Evolutionary conservation across 2,113 vertebrate genomes (phyloP), one percentile per base, ranked within the genome.

Genomic region (Hucho hucho): DNA sequence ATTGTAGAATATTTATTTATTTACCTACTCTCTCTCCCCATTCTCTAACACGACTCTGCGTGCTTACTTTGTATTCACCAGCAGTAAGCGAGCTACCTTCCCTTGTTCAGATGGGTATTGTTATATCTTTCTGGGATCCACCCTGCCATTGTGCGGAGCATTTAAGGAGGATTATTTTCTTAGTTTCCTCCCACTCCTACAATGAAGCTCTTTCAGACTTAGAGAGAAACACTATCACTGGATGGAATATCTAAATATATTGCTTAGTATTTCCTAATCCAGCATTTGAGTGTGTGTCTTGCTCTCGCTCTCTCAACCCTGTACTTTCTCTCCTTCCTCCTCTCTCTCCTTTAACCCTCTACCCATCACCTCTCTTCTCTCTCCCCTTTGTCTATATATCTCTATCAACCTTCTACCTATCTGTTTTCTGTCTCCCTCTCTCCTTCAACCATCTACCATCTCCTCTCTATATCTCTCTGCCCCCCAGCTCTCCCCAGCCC

Each of bases 401-500:
- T 61, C 26, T 59, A 11, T 16, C n/a, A 18, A 18, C 20, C 32
- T 72, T 20, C 59, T 73, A 13, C 28, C 26, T 65, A 11, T 32
- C 29, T 37, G 20, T 64, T 43, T 37, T 72, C 56, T 73, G 14
- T 73, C 25, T 47, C 46, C 32, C 63, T 64, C n/a, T 16, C 72
- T 22, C 12, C 14, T 65, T 22, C 9, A n/a, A 13, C 14, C 20
- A 12, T 32, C 26, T 28, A 14, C 20, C 6, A 13, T n/a, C 20
- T 5, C 64, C 26, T 32, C 26, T 12, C 64, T 66, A 26, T 28
- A 3, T 28, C 12, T 16, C 64, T 37, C 14, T 6, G 16, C 29
- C 16, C 2, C 66, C 18, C 84, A 96, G 95, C 93, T 96, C 13
- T 96, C 95, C 12, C 94, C 95, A 0, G 95, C 95, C 0, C 87